Base-by-base conservation (phyloP, 2,888 invertebrate species). In the Ennomos quercinarius region DNA sequence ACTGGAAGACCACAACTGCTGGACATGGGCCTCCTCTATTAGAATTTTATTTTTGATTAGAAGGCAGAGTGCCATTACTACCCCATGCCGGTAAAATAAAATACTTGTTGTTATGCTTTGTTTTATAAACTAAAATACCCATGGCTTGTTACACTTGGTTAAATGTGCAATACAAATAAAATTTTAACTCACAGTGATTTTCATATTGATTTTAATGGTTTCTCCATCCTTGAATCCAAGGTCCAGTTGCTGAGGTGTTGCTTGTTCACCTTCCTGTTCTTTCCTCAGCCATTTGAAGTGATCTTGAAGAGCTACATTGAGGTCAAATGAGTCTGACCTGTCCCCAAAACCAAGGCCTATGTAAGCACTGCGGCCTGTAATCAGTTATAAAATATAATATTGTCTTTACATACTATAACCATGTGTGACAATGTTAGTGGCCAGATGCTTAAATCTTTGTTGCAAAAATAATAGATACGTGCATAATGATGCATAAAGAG, bases 201-300 rank as follows among this genome's bases (percentile, higher is more conserved):
- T 97, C 97, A 99, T 98, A 83, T 99, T 99, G 63, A 99, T 99
- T 93, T 98, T 99, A 70, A 99, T 99, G 1, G 99, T 99, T 93
- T 99, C 98, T 13, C 99, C 99, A 80, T 99, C 99, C 83, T 99
- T 99, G 84, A 99, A 99, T 48, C 99, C 97, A 54, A 99, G 94
- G 93, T 99, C 99, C 42, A 99, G 92, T 74, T 98, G 96, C 72
- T 95, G 95, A 61, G 95, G 95, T 9, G 96, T 95, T 62, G 94
- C 94, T 72, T 95, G 94, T 77, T 97, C 97, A 57, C 94, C 95
- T 76, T 95, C 94, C 76, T 96, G 95, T 82, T 97, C 97, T 77
- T 97, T 96, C 83, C 96, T 97, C 45, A 98, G 89, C 96, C 96
- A 98, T 92, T 99, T 99, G 82, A 99, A 99, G 84, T 99, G 99